These are phyloP conservation scores for Nymphalis io DNA, from an alignment of 1,140 invertebrate species.

Conservation along the genomic window DNA sequence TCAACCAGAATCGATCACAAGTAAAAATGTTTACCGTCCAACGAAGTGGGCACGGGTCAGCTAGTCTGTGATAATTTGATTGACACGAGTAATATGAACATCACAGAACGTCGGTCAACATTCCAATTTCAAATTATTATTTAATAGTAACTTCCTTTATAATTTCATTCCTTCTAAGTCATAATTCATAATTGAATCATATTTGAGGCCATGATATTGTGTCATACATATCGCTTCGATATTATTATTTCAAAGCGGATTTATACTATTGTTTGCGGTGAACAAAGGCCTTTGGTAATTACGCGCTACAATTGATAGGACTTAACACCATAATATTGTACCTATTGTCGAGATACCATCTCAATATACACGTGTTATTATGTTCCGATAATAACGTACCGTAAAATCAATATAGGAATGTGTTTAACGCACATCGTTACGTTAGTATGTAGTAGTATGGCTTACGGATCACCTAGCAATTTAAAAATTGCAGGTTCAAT, in stretches of 20 bases:
- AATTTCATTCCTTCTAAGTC: too few species aligned
- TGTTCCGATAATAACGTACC: constrained; percentile 10
- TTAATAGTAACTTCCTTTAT: too few species aligned
- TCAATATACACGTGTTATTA: constrained; percentile 25
- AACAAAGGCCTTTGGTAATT: constrained; percentile 29
- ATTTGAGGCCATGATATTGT: constrained; percentile 2
- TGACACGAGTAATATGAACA: too few species aligned
- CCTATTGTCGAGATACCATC: constrained; percentile 20
- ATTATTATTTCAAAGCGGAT: constrained; percentile 25
- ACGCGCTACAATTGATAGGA: constrained; percentile 23
- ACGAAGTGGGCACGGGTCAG: too few species aligned
- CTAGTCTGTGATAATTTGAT: too few species aligned
- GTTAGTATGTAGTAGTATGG: background rate
- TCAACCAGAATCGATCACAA: too few species aligned
- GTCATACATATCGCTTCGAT: constrained; percentile 14
- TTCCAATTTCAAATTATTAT: too few species aligned
- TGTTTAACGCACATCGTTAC: too few species aligned
- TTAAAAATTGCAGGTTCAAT: too few species aligned
- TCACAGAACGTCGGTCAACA: too few species aligned
- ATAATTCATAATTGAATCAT: background rate
- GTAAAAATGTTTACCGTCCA: too few species aligned
- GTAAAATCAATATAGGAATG: constrained; percentile 1
- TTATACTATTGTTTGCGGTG: constrained; percentile 16
- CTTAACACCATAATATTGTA: constrained; percentile 24
- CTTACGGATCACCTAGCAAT: too few species aligned